These are phyloP conservation scores for Ypsolopha sequella DNA, from an alignment of 2,888 invertebrate species.

Conservation along the genomic window DNA sequence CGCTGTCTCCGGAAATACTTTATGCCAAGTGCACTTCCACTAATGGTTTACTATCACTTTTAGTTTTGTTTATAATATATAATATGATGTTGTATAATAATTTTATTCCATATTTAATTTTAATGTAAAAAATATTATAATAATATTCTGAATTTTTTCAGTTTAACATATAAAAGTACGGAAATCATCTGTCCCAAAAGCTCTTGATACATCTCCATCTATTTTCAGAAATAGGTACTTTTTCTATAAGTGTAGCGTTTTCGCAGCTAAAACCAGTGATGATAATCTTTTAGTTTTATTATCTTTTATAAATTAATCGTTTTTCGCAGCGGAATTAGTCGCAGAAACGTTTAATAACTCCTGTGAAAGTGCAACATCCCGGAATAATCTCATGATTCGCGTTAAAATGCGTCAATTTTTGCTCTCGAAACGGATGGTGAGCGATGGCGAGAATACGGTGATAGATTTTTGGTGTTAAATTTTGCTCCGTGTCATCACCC, in stretches of 20 bases:
- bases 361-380: slow-evolving; percentile 61
- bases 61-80: no score
- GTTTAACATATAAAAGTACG: slow-evolving; percentile 24
- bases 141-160: not conserved
- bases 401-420: slow-evolving; percentile 69
- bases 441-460: slow-evolving; percentile 71
- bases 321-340: slow-evolving; percentile 51
- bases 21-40: no score
- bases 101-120: no score
- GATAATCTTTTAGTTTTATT: slow-evolving; percentile 71
- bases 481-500: slow-evolving; percentile 67
- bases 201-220: slow-evolving; percentile 73
- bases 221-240: slow-evolving; percentile 81
- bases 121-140: not conserved
- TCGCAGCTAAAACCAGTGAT: slow-evolving; percentile 75
- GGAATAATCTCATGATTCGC: slow-evolving; percentile 59
- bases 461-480: slow-evolving; percentile 72
- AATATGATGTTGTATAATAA: no score
- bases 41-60: no score
- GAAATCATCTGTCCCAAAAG: slow-evolving; percentile 49
- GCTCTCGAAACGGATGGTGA: slow-evolving; percentile 68
- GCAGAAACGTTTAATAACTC: slow-evolving; percentile 51
- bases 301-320: slow-evolving; percentile 68
- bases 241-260: slow-evolving; percentile 69
- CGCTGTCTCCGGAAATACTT: not conserved